Base-by-base conservation (phyloP, 2,888 invertebrate species). In the Platycheirus rosarum region DNA sequence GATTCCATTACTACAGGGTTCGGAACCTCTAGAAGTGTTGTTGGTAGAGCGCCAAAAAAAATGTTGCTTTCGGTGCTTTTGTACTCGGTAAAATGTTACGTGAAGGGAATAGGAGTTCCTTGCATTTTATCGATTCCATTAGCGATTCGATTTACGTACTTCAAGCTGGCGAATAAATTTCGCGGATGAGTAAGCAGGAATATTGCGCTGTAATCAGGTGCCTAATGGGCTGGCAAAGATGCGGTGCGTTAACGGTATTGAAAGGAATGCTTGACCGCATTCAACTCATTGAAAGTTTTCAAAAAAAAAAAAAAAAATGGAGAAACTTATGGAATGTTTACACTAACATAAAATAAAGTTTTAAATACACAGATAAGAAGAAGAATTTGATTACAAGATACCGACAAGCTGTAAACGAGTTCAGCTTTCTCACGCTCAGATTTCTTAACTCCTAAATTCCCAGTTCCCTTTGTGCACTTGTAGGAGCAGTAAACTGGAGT, bases 121-220 rank as follows among this genome's bases (percentile, higher is more conserved):
- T 73, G 48, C 2, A 40, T 14, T 53, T 68, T 73, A 55, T 73
- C 69, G 74, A 74, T 63, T 79, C 60, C 60, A 78, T 71, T 78
- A 63, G 18, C 42, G 11, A 32, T 29, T 37, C 55, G 55, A 79
- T 79, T 55, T 69, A 57, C 13, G 3, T 79, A 26, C 35, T 35
- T 23, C 42, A 9, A 69, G 69, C 57, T 46, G 62, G 73, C 23
- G 32, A 51, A 73, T 73, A 78, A 73, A 73, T 78, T 62, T 53
- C 16, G 2, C 29, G 26, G n/a, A 32, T 14, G 37, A 66, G 71
- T 66, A 40, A 29, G 4, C 29, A 46, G 29, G 40, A 20, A 51
- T 65, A 46, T 68, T 53, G 40, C n/a, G 26, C 4, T 4, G 44
- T 71, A 78, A 78, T 78, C 62, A 68, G 71, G 14, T 71, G 9